Conservation (phyloP, 2,113 vertebrate species). For the Monarcha castaneiventris region DNA sequence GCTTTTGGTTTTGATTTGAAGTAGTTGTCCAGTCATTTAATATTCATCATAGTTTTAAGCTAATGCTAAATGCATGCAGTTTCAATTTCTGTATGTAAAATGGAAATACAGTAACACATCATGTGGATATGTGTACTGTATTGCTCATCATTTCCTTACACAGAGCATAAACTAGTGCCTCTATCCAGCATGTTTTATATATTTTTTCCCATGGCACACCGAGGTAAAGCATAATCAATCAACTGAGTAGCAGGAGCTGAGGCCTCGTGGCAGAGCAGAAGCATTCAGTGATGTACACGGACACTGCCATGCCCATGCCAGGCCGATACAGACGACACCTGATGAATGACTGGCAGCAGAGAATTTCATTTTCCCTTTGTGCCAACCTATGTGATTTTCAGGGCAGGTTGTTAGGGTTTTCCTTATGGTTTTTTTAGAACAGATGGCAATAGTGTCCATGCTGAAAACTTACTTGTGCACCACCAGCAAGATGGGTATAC, state of each 20-base stretch:
- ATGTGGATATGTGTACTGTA: not conserved
- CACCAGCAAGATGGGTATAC: not conserved
- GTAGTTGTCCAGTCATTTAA: not conserved
- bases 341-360: not conserved
- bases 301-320: not conserved
- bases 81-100: not conserved
- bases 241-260: not conserved
- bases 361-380: not conserved
- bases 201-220: not conserved
- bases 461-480: not conserved
- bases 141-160: not conserved
- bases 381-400: not conserved
- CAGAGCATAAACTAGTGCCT: not conserved
- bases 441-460: not conserved
- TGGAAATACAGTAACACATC: not conserved
- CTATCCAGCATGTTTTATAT: not conserved
- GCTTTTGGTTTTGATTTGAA: not conserved
- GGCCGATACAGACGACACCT: not conserved
- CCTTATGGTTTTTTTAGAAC: not conserved
- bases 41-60: not conserved
- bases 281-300: not conserved
- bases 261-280: not conserved
- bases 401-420: not conserved
- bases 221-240: not conserved
- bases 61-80: not conserved